Percentiles rank a stretch among this genome's conserved stretches.
Evolutionary conservation across 2,888 invertebrate genomes (phyloP).

Genomic region (Lamellibrachia columna): DNA sequence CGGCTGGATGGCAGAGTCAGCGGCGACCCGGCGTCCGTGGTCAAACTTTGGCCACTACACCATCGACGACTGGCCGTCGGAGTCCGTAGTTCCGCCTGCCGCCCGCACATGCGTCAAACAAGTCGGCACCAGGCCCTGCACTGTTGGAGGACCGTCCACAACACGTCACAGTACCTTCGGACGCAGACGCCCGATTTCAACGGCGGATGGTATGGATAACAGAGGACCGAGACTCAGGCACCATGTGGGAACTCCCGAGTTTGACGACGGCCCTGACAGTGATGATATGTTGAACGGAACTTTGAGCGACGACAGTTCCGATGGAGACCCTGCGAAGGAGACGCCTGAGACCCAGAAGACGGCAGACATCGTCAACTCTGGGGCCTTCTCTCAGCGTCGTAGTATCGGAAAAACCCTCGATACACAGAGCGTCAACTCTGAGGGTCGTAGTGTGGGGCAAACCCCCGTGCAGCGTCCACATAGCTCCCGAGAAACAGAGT

Average conservation of each 20-base stretch:
- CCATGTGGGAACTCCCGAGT: neutral
- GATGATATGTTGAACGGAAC: neutral
- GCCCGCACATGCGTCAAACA: neutral
- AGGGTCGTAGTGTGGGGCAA: neutral
- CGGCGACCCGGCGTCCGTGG: neutral
- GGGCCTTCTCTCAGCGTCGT: neutral
- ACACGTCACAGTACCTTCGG: neutral
- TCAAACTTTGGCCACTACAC: neutral
- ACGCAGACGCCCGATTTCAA: neutral
- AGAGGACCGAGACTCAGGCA: neutral
- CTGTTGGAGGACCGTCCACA: neutral
- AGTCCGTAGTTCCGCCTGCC: neutral
- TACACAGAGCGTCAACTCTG: neutral
- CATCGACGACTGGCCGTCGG: neutral
- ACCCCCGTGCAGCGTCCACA: neutral
- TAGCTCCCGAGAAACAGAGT: neutral
- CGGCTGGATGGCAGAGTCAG: neutral
- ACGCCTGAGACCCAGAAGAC: neutral
- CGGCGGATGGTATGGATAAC: neutral
- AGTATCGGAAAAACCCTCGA: neutral
- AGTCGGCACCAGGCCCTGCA: neutral
- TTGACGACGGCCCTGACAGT: neutral
- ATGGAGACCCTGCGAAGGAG: neutral
- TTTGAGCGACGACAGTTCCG: neutral
- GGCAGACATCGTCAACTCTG: neutral